These are phyloP conservation scores for Axea sp. DNA, from an alignment of 2,888 invertebrate species.

Conservation along the genomic window DNA sequence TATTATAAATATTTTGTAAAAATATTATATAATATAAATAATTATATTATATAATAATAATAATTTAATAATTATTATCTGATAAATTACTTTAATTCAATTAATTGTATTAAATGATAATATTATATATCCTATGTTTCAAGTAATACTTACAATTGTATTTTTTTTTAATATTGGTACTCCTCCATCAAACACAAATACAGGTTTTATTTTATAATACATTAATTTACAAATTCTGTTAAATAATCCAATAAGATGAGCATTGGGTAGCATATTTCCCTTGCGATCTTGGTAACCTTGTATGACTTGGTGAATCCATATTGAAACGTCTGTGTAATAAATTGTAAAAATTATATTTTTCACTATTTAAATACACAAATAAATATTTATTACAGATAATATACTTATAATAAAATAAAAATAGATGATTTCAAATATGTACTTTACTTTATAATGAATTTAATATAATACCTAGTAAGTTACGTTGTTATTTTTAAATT, in stretches of 20 bases:
- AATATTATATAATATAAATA: no score
- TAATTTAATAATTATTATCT: no score
- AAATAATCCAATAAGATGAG: slow-evolving; percentile 95
- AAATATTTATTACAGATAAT: no score
- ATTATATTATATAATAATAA: no score
- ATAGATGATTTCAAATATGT: no score
- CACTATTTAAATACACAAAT: background rate
- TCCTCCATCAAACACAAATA: slow-evolving; percentile 99
- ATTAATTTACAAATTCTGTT: slow-evolving; percentile 97
- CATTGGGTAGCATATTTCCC: slow-evolving; percentile 90
- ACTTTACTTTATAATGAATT: no score
- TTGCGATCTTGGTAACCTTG: slow-evolving; percentile 95
- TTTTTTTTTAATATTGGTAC: slow-evolving; percentile 94
- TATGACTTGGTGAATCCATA: slow-evolving; percentile 98
- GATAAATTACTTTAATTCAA: no score
- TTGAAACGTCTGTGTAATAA: slow-evolving; percentile 90
- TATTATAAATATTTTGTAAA: no score
- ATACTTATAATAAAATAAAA: no score
- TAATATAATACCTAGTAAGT: no score
- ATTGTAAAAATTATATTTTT: slow-evolving; percentile 22
- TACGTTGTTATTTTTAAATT: no score
- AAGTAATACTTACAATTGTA: slow-evolving; percentile 88
- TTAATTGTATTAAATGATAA: no score
- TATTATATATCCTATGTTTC: background rate
- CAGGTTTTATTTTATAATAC: slow-evolving; percentile 96